phyloP scores from a whole-genome alignment of 2,113 vertebrate species.

The Anas platyrhynchos region DNA sequence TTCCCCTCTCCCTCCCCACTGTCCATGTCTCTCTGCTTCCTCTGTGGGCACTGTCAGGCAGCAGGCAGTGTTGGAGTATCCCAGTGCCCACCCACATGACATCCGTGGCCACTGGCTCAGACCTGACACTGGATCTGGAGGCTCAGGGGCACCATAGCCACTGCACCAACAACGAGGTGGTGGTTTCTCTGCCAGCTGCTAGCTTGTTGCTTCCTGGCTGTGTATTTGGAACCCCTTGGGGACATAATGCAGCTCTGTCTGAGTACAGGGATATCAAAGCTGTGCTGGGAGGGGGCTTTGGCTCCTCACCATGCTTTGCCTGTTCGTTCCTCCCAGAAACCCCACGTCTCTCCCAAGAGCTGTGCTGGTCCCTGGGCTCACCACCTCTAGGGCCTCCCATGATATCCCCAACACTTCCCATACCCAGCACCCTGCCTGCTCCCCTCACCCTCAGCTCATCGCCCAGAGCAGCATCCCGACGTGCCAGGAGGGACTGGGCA shows the following conservation, averaged over 20 bases:
- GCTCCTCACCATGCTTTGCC: neutral
- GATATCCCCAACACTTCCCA: neutral
- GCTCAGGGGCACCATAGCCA: fast-evolving
- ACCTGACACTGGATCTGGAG: neutral
- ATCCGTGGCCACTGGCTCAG: fast-evolving
- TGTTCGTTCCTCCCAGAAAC: neutral
- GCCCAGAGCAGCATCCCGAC: neutral
- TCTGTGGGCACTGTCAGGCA: fast-evolving
- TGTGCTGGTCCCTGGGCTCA: neutral
- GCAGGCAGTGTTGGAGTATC: neutral
- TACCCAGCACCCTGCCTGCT: neutral
- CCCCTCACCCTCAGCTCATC: neutral
- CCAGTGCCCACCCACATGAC: fast-evolving
- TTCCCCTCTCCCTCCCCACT: neutral
- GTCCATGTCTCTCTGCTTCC: neutral
- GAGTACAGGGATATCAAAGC: fast-evolving
- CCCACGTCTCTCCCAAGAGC: fast-evolving
- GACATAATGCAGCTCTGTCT: neutral
- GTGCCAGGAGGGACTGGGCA: neutral
- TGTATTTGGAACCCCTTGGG: neutral
- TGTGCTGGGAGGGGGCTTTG: neutral
- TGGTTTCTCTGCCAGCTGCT: neutral
- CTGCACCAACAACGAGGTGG: fast-evolving
- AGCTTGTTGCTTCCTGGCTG: neutral
- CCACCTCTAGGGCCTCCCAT: neutral